A percentile compares a stretch with the other conserved stretches of the same genome.
phyloP scores from a whole-genome alignment of 2,888 invertebrate genomes.

The Lasioglossum vierecki region DNA sequence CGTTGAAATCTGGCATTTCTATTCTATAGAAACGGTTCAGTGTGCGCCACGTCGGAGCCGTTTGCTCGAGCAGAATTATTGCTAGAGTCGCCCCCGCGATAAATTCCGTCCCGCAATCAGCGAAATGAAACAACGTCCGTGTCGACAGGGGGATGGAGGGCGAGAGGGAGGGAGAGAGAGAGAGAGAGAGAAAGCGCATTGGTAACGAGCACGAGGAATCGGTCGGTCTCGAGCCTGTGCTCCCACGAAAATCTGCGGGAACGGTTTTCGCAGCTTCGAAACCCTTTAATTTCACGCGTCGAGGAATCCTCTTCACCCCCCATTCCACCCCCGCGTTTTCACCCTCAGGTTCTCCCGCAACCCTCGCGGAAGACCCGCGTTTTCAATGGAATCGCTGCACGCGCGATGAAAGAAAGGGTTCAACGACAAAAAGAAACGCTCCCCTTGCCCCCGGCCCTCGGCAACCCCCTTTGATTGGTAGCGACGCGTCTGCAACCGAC shows the following conservation, averaged over 20 bases:
- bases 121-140: constrained; percentile 4
- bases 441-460: background rate
- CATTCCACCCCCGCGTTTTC: background rate
- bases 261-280: constrained; percentile 54
- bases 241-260: constrained; percentile 35
- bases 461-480: constrained; percentile 18
- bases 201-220: constrained; percentile 16
- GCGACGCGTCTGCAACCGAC: constrained; percentile 38
- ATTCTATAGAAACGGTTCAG: background rate
- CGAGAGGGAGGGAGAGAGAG: background rate
- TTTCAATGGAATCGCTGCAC: constrained; percentile 21
- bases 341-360: constrained; percentile 2
- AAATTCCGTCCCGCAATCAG: constrained; percentile 11
- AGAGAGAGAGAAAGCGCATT: background rate
- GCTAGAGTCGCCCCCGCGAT: background rate
- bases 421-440: constrained; percentile 25
- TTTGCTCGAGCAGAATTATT: background rate
- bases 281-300: constrained; percentile 64
- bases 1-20: too few species aligned
- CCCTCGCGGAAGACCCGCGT: constrained; percentile 16
- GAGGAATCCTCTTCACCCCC: constrained; percentile 40
- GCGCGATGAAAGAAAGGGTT: constrained; percentile 59
- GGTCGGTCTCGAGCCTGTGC: background rate
- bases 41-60: background rate
- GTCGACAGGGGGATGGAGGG: background rate